Conservation (phyloP, 2,113 vertebrate genomes). For the Mobula birostris region DNA sequence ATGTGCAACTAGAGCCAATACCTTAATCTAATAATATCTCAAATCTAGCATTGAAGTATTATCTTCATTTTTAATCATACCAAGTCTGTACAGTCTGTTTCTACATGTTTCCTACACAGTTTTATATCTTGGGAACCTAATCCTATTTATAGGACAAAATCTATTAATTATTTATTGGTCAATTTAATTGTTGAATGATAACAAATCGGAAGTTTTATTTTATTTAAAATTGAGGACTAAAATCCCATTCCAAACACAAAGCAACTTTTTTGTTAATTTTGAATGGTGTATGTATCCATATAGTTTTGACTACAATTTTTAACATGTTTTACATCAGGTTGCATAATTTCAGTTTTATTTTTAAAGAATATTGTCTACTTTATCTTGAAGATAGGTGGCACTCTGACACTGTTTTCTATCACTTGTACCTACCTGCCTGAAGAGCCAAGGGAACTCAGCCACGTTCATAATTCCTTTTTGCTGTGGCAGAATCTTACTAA, state of each 20-base stretch:
- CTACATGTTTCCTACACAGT: not conserved
- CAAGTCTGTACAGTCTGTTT: not conserved
- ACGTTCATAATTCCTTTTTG: not conserved
- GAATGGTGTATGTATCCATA: not conserved
- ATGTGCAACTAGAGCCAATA: not conserved
- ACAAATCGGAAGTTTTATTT: not conserved
- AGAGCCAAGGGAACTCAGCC: too few relatives aligned
- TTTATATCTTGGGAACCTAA: not conserved
- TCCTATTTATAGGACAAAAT: not conserved
- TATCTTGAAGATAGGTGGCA: conserved; percentile 12
- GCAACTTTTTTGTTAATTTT: not conserved
- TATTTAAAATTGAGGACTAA: not conserved
- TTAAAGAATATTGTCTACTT: not conserved
- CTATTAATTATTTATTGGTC: not conserved
- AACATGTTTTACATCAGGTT: not conserved
- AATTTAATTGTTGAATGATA: not conserved
- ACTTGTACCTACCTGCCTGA: too few relatives aligned
- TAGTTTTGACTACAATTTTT: not conserved
- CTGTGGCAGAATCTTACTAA: not conserved
- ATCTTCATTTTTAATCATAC: not conserved
- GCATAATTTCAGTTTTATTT: not conserved
- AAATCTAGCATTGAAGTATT: not conserved
- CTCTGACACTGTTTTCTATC: not conserved
- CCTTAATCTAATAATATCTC: not conserved
- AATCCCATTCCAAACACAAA: not conserved